Evolutionary conservation across 2,888 invertebrate genomes (phyloP).

Genomic region (Platycheirus rosarum): DNA sequence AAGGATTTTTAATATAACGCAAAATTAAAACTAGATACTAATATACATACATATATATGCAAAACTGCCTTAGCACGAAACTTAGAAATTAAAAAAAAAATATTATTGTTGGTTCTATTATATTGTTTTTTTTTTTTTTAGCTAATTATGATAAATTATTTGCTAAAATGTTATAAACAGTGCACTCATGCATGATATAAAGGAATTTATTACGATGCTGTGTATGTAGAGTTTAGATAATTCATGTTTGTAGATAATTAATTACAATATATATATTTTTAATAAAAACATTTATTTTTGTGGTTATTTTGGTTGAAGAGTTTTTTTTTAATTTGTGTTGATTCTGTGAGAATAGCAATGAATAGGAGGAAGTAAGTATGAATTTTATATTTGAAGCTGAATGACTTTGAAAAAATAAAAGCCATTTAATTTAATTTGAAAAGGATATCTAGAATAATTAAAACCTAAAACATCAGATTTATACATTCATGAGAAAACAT

Average conservation of each 20-base stretch:
- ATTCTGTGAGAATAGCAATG: too few relatives aligned
- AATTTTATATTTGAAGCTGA: too few relatives aligned
- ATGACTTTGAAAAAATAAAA: too few relatives aligned
- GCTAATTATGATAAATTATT: constrained; percentile 40
- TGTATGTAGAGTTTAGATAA: constrained; percentile 39
- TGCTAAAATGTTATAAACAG: constrained; percentile 44
- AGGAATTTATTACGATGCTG: constrained; percentile 49
- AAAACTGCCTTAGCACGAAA: constrained; percentile 74
- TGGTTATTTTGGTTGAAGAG: constrained; percentile 47
- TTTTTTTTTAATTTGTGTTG: not conserved
- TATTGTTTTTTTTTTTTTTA: constrained; percentile 39
- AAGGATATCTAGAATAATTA: too few relatives aligned
- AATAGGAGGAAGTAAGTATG: too few relatives aligned
- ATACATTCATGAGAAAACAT: too few relatives aligned
- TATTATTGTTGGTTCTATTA: constrained; percentile 43
- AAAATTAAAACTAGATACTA: constrained; percentile 37
- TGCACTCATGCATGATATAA: constrained; percentile 36
- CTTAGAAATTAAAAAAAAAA: constrained; percentile 26
- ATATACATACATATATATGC: constrained; percentile 39
- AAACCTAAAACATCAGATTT: too few relatives aligned
- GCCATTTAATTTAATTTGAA: too few relatives aligned
- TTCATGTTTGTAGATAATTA: constrained; percentile 47
- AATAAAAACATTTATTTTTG: constrained; percentile 67
- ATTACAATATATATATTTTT: constrained; percentile 67
- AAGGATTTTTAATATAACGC: constrained; percentile 29